Evolutionary conservation across 2,797 vertebrate species (phyloP).

Genomic region (Coregonus sp.): DNA sequence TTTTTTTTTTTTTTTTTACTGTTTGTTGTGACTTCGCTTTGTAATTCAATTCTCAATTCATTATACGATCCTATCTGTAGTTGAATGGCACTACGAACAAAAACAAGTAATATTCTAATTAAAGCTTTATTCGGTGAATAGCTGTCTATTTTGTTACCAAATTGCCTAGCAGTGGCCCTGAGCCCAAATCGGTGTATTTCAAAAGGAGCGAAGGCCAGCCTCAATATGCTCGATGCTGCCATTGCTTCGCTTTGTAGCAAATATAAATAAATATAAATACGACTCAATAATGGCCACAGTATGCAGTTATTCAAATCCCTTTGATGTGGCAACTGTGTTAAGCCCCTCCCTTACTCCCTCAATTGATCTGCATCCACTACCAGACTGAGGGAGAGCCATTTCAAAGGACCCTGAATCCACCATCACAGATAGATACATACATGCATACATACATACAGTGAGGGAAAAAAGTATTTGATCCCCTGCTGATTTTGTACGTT

Average conservation of each 20-base stretch:
- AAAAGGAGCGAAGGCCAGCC: conserved; percentile 39
- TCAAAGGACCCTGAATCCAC: conserved; percentile 61
- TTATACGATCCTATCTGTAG: conserved; percentile 1
- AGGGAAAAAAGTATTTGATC: no score
- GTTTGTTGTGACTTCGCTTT: conserved; percentile 1
- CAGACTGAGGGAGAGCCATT: conserved; percentile 55
- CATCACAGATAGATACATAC: no score
- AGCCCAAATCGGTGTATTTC: conserved; percentile 40
- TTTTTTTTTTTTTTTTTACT: not conserved
- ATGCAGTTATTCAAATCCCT: conserved; percentile 75
- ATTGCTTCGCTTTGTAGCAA: conserved; percentile 67
- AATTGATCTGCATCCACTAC: conserved; percentile 77
- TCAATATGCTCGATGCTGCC: conserved; percentile 35
- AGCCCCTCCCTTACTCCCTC: conserved; percentile 64
- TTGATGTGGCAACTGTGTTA: conserved; percentile 77
- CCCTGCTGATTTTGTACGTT: no score
- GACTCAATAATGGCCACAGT: conserved; percentile 67
- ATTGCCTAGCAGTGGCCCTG: conserved; percentile 48
- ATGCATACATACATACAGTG: no score
- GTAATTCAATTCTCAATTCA: not conserved
- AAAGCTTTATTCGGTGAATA: conserved; percentile 39
- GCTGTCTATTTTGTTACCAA: conserved; percentile 42
- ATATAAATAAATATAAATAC: conserved; percentile 70
- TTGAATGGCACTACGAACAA: conserved; percentile 30
- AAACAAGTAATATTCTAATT: conserved; percentile 47